Percentiles rank a stretch among this genome's conserved stretches.
Conservation (phyloP, 2,797 vertebrate species). For the Scolopax bukidnonensis region DNA sequence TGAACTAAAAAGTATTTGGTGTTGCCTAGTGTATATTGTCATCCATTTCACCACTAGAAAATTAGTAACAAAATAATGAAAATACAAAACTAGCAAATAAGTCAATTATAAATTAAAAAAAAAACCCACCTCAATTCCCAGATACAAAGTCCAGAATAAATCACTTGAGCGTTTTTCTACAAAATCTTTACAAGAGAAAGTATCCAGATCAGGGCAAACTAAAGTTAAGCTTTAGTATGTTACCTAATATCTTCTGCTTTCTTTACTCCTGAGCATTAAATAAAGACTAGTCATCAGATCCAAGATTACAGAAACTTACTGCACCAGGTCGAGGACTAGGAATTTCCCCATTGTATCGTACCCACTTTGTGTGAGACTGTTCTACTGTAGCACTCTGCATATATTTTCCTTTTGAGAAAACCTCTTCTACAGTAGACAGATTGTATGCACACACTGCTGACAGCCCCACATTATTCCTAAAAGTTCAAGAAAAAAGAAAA, state of each 20-base stretch:
- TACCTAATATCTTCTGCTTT: neutral
- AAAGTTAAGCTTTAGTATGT: neutral
- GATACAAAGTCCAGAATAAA: neutral
- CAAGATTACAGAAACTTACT: conserved; percentile 78
- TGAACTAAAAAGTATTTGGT: neutral
- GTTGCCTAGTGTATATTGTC: neutral
- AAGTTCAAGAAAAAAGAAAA: neutral
- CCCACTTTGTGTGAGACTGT: conserved; percentile 96
- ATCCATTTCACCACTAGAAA: neutral
- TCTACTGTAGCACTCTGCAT: conserved; percentile 98
- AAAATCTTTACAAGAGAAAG: neutral
- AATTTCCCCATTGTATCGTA: conserved; percentile 88
- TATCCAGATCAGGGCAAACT: neutral
- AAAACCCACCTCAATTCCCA: neutral
- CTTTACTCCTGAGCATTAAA: neutral
- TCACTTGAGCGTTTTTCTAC: neutral
- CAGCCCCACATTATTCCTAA: conserved; percentile 92
- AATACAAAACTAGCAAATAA: neutral
- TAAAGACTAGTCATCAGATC: neutral
- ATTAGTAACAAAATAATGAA: neutral
- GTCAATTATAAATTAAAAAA: neutral
- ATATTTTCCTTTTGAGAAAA: conserved; percentile 94
- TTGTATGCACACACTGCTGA: conserved; percentile 94
- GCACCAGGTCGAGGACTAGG: conserved; percentile 93
- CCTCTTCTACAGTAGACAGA: conserved; percentile 87